Evolutionary conservation across 1,140 invertebrate species (phyloP), one percentile per base, ranked within the genome.

Genomic region (Drosophila repletoides): DNA sequence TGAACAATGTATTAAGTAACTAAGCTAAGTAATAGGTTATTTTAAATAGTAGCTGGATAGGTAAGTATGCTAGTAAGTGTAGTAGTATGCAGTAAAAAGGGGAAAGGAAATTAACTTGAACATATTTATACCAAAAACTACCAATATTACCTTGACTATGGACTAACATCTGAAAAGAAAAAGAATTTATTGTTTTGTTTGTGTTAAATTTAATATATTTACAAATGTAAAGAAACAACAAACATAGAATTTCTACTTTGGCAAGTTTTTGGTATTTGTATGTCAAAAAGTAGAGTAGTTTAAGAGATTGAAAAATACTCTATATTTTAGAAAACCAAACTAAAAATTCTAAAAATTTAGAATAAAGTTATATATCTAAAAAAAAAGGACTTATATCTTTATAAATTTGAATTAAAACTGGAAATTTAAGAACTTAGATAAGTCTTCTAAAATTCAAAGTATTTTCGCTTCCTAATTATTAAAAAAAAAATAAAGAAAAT

Each of bases 151-250:
- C 65, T 70, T 40, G 53, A 65, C 60, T 84, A 80, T 7, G 74
- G 74, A 56, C 80, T 87, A 60, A 84, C 80, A 84, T 84, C 80
- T 84, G 74, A 84, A 87, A 84, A 26, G 61, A 84, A 41, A 83
- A 29, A 83, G 36, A 86, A 29, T 49, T 41, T 33, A 17, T 38
- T 22, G 28, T 24, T 58, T 34, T 40, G 1, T 6, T 40, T 51
- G 38, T 51, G 14, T 40, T 3, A 26, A 14, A 26, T 21, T n/a
- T 40, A 14, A 6, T n/a, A 19, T 28, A 1, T 19, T 6, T 40
- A 49, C n/a, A 10, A 33, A 33, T 10, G n/a, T 10, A n/a, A 43
- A 9, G 10, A 1, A 51, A 9, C 33, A 21, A 24, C 19, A 15
- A 36, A 51, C 7, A 51, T 14, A 14, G 6, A n/a, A n/a, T n/a